Base-by-base conservation (phyloP, 1,140 invertebrate genomes). In the Ganaspis sp. region DNA sequence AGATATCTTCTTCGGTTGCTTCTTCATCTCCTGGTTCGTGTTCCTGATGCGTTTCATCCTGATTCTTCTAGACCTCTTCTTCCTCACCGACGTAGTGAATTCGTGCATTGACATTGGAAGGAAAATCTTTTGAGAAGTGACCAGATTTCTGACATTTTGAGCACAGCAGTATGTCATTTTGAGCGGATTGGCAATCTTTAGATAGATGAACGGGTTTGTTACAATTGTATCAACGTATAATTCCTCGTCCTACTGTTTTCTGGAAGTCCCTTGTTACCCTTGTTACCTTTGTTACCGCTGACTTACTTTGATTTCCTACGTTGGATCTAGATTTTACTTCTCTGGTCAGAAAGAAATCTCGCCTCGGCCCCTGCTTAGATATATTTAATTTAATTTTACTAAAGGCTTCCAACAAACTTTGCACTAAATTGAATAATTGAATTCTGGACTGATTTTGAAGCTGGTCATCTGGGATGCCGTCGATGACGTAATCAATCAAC, bases 401-500 rank as follows among this genome's bases (percentile, higher is more conserved):
- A 38, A 77, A 77, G 0, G 54, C 76, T 19, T 70, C 11, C 9
- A 70, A 37, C 1, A 77, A 12, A 12, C 69, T 11, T 17, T 6
- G 17, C 17, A 11, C 40, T 29, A 2, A n/a, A 15, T 49, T 1
- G 17, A 73, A 77, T 2, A 5, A 15, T 12, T 49, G 53, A 4
- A 82, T 37, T 23, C 70, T 9, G 2, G 78, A 72, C 26, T 77
- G 76, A 21, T 69, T 70, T 9, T 72, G 74, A 17, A 83, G 23
- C 19, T 37, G 49, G 11, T 49, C 38, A 49, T 81, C 73, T 0
- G 75, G 70, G 15, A 81, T 78, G 1, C 79, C 77, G 34, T 81
- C 79, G 12, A 83, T 83, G 1, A 78, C 6, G 42, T 81, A 71
- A 34, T 83, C 71, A 29, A 83, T 54, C 11, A 79, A n/a, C 34